Evolutionary conservation across 2,797 vertebrate genomes (phyloP), one percentile per base, ranked within the genome.

Genomic region (Chelmon rostratus): DNA sequence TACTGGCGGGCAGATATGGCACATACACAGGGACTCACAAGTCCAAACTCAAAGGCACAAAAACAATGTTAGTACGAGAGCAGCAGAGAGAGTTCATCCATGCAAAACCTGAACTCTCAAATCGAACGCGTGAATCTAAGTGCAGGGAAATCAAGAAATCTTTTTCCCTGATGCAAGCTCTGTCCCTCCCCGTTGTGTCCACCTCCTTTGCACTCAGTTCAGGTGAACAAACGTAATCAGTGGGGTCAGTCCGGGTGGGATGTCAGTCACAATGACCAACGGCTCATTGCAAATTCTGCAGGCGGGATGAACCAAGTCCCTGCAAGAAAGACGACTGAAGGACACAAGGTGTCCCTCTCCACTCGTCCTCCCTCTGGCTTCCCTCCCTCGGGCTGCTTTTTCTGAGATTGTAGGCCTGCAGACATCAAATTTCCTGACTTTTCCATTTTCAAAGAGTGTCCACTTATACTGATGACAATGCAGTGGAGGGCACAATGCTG

Each of bases 261-360:
- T 76, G 89, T 86, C 87, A 84, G 79, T 91, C 91, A 89, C 80
- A 90, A 84, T 93, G 88, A 89, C 81, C 87, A 89, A 84, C 64
- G 75, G 83, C 90, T 86, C 88, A 89, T 91, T 95, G 92, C 80
- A 85, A 84, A 95, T 95, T 96, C 92, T 77, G 65, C 84, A 76
- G 84, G 71, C 73, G 38, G 88, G 78, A 91, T 80, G 63, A 81
- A 83, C 73, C 42, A 56, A 81, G 77, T 84, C 86, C 42, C 59
- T 13, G 86, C 44, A 70, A 88, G 65, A 86, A 81, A 82, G 85
- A 91, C 65, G 40, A 85, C 59, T 83, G 81, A 90, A 92, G 85
- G 91, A 91, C 91, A 90, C 82, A 63, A 68, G 65, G 74, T 85
- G 68, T 65, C 52, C 83, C 82, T 79, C 68, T 50, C 42, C 46